Evolutionary conservation across 2,888 invertebrate genomes (phyloP).

Genomic region (Caenorhabditis imperialis): DNA sequence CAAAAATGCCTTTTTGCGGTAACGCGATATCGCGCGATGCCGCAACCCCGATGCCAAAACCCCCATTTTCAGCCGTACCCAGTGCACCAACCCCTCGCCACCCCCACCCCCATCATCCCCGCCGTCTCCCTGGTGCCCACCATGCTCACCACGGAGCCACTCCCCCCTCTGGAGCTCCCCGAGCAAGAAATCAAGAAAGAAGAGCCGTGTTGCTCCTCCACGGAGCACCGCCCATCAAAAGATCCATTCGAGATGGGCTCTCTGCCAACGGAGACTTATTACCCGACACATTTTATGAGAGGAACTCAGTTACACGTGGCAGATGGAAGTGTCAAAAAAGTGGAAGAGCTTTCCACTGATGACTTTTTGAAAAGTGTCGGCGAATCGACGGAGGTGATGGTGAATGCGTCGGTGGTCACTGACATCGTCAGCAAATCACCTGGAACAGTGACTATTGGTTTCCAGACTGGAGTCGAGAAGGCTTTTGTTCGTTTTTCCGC

Average conservation of each 20-base stretch:
- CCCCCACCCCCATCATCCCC: too few relatives aligned
- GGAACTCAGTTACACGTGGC: conserved; percentile 48
- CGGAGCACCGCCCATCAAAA: too few relatives aligned
- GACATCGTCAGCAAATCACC: conserved; percentile 6
- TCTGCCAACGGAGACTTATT: conserved; percentile 44
- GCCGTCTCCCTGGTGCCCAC: too few relatives aligned
- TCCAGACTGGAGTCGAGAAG: conserved; percentile 18
- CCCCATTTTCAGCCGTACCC: neutral
- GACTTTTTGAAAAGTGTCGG: conserved; percentile 55
- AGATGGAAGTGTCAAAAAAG: conserved; percentile 47
- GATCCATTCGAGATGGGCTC: conserved; percentile 55
- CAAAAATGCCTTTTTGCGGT: too few relatives aligned
- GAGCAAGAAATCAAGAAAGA: conserved; percentile 1
- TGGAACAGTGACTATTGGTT: conserved; percentile 19
- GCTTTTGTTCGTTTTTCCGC: conserved; percentile 5
- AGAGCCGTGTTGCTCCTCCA: conserved; percentile 11
- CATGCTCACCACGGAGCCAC: too few relatives aligned
- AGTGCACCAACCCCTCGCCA: too few relatives aligned
- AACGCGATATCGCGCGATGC: too few relatives aligned
- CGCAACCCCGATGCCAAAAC: conserved; percentile 3
- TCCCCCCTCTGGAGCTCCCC: too few relatives aligned
- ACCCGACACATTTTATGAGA: conserved; percentile 61
- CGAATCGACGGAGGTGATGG: conserved; percentile 36
- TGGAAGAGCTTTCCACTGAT: conserved; percentile 59
- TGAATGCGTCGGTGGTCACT: conserved; percentile 46